Conservation (phyloP, 1,140 invertebrate species). For the Notospermus geniculatus region DNA sequence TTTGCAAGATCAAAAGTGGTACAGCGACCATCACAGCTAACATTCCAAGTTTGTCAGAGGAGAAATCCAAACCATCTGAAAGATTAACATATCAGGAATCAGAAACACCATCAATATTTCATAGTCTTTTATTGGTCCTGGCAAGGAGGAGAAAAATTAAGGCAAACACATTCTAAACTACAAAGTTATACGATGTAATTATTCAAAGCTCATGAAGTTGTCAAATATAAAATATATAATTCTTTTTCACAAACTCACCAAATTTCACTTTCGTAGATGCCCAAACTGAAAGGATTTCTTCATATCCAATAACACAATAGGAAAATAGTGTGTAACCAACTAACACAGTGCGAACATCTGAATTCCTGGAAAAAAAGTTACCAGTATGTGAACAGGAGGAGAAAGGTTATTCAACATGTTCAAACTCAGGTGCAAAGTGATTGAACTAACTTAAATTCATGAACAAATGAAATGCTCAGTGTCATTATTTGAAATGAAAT, state of each 20-base stretch:
- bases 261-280: slow-evolving; percentile 33
- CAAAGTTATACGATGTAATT: too few relatives aligned
- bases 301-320: slow-evolving; percentile 13
- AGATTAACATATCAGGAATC: slow-evolving; percentile 12
- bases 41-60: slow-evolving; percentile 39
- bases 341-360: slow-evolving; percentile 6
- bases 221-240: too few relatives aligned
- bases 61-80: slow-evolving; percentile 45
- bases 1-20: slow-evolving; percentile 39
- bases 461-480: too few relatives aligned
- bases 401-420: too few relatives aligned
- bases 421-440: too few relatives aligned
- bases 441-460: too few relatives aligned
- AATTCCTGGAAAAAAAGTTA: neutral
- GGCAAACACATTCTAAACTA: too few relatives aligned
- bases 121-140: too few relatives aligned
- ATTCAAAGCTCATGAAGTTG: too few relatives aligned
- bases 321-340: neutral
- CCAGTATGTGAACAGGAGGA: too few relatives aligned
- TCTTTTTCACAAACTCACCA: slow-evolving; percentile 31
- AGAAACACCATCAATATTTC: neutral
- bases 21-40: slow-evolving; percentile 33
- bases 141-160: too few relatives aligned
- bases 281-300: slow-evolving; percentile 44
- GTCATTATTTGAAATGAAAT: too few relatives aligned